Evolutionary conservation across 2,888 invertebrate species (phyloP), one percentile per base, ranked within the genome.

Genomic region (Epirrhoe tristata): DNA sequence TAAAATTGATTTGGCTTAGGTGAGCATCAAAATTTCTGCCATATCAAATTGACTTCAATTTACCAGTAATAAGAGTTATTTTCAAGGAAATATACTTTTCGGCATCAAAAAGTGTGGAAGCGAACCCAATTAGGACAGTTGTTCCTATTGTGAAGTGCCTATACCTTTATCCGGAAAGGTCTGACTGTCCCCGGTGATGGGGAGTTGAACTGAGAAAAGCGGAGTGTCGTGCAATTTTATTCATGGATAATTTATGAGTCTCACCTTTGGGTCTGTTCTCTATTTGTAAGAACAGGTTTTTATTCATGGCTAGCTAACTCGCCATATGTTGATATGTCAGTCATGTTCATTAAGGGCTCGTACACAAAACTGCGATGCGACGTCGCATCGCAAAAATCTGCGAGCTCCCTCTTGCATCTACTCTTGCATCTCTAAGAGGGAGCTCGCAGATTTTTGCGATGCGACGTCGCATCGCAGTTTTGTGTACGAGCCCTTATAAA

Each of bases 101-200:
- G 55, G 68, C 39, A 66, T 68, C 63, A 58, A 56, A 63, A 71
- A 67, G 63, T 63, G 63, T 48, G 36, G 34, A 58, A 53, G 36
- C 46, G 63, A 78, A 80, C 77, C 75, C 81, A 84, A 85, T 84
- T 85, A 83, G 80, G 81, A 77, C 78, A 82, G 78, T 84, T 80
- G 79, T 76, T 77, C 76, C 72, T 71, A 74, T 75, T 74, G 73
- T 69, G 70, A 77, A 78, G 77, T 76, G 77, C 65, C 56, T 60
- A 73, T 74, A 74, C 76, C 74, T 75, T 72, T 77, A 74, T 74
- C 72, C 53, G 63, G 66, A 72, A 74, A 74, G 75, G 74, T 76
- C 75, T 77, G 63, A 64, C 16, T 54, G 52, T 34, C 17, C 58
- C 54, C 59, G 48, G 60, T 58, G 63, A 34, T 60, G 16, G 58